A percentile compares a stretch with the other conserved stretches of the same genome.
These are phyloP conservation scores for Lottia gigantea DNA, from an alignment of 2,888 invertebrate genomes.

Conservation along the genomic window DNA sequence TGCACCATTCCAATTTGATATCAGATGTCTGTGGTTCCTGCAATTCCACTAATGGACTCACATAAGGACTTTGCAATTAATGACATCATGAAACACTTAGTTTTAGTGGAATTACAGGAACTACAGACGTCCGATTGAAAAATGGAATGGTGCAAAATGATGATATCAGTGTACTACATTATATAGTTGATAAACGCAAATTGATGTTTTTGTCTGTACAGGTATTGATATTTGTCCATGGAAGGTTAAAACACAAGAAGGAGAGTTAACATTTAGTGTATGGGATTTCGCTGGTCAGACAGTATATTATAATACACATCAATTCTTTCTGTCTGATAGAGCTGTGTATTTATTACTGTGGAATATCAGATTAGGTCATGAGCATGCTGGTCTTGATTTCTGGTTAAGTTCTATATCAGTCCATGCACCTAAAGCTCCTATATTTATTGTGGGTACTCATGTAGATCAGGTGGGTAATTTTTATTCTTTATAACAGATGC, in stretches of 20 bases:
- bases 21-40: too few relatives aligned
- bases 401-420: slow-evolving; percentile 66
- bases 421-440: slow-evolving; percentile 65
- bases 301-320: slow-evolving; percentile 69
- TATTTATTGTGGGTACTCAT: slow-evolving; percentile 66
- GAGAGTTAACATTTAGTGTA: slow-evolving; percentile 59
- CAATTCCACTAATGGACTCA: too few relatives aligned
- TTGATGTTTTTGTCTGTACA: slow-evolving; percentile 22
- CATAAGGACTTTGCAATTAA: too few relatives aligned
- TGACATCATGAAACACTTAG: too few relatives aligned
- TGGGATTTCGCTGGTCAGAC: slow-evolving; percentile 69
- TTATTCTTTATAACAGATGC: neutral
- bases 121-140: too few relatives aligned
- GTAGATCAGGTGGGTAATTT: slow-evolving; percentile 54
- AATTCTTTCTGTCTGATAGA: slow-evolving; percentile 66
- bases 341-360: slow-evolving; percentile 65
- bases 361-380: slow-evolving; percentile 64
- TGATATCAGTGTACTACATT: too few relatives aligned
- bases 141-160: too few relatives aligned
- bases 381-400: slow-evolving; percentile 67
- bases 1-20: too few relatives aligned
- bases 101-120: too few relatives aligned
- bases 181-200: too few relatives aligned
- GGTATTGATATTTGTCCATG: slow-evolving; percentile 65
- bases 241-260: slow-evolving; percentile 47